Evolutionary conservation across 2,797 vertebrate species (phyloP), one percentile per base, ranked within the genome.

Genomic region (Protonibea diacanthus): DNA sequence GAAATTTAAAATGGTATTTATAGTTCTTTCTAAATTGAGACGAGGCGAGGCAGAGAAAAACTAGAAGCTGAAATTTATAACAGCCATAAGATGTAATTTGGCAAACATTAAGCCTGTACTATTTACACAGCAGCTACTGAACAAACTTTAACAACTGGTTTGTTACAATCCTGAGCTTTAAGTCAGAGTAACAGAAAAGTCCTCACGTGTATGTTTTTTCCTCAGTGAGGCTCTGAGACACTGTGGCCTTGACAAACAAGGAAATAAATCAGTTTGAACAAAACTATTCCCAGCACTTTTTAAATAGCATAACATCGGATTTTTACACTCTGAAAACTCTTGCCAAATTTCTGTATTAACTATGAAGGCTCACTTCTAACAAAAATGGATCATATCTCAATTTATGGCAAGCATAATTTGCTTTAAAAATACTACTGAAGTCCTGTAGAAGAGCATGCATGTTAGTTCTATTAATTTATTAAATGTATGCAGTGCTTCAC

Each of bases 71-170:
- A 73, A 74, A 60, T 66, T 64, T 49, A 57, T 49, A 77, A 71
- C 42, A 72, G 62, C 52, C 23, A 57, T 42, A 81, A 81, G 53
- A 75, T 79, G 47, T 33, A 65, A 77, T 67, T 71, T 40, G 23
- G 17, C 47, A 87, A 71, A 87, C 15, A 63, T 60, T 48, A 27
- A 71, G 42, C 14, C 47, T n/a, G 23, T 78, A 51, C 23, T 79
- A 55, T 87, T 84, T 72, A 71, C 66, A 55, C 59, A 78, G 67
- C n/a, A 76, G 76, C 69, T 75, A 47, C 48, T 55, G 64, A 68
- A 63, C 45, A 81, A 82, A 83, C 48, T 53, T 78, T 56, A 71
- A 45, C 60, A 64, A 40, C 44, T 42, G 65, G 10, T 74, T 73
- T 78, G 52, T 69, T 59, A 23, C 74, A 87, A 84, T 62, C 52